A percentile compares a stretch with the other conserved stretches of the same genome.
These are phyloP conservation scores for Rallus crepitans DNA, from an alignment of 2,797 vertebrate genomes.

Conservation along the genomic window DNA sequence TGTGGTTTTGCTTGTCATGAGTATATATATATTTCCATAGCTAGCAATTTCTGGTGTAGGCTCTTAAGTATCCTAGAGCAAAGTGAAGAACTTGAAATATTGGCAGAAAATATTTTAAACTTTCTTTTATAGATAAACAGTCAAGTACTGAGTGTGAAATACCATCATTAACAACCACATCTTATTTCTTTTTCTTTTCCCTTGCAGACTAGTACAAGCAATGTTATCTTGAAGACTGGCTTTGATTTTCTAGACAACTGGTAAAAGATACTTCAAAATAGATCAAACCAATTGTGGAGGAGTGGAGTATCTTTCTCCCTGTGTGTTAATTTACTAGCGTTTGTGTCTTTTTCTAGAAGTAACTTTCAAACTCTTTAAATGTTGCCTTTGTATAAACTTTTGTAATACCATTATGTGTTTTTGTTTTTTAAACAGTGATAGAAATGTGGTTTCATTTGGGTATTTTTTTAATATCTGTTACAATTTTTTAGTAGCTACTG, in stretches of 20 bases:
- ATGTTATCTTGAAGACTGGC: conserved; percentile 93
- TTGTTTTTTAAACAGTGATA: conserved; percentile 74
- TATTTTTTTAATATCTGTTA: conserved; percentile 62
- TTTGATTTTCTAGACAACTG: conserved; percentile 99
- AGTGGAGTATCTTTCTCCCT: conserved; percentile 10
- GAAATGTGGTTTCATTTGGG: conserved; percentile 68
- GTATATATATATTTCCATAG: background rate
- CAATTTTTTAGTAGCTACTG: conserved; percentile 51
- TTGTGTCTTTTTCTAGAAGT: conserved; percentile 71
- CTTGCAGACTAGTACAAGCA: conserved; percentile 90
- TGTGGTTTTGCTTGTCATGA: background rate
- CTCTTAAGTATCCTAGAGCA: background rate
- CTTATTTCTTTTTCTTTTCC: background rate
- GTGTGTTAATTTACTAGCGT: conserved; percentile 63
- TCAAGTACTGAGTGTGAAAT: background rate
- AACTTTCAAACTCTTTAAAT: conserved; percentile 72
- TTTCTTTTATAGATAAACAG: background rate
- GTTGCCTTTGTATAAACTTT: conserved; percentile 74
- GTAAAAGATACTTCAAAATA: conserved; percentile 80
- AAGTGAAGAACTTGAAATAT: background rate
- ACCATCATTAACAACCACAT: background rate
- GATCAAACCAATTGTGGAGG: conserved; percentile 14
- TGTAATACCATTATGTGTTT: conserved; percentile 66
- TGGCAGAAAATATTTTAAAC: background rate
- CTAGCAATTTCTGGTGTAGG: background rate